Base-by-base conservation (phyloP, 2,888 invertebrate species). In the Folsomia candida region DNA sequence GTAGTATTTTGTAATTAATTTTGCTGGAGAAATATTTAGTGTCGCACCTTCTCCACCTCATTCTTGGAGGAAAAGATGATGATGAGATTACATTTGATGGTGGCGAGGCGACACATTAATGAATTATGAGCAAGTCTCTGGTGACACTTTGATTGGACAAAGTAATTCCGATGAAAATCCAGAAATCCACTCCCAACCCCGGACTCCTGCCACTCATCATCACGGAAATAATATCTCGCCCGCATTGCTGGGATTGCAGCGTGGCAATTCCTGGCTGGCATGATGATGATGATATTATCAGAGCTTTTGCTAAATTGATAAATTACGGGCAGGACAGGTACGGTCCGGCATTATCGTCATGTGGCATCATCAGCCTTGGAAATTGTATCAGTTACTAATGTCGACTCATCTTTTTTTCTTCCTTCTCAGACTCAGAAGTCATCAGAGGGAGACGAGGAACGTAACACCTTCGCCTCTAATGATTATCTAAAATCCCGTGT, bases 71-170 rank as follows among this genome's bases (percentile, higher is more conserved):
- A n/a, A n/a, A n/a, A 54, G 54, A 18, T 54, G n/a, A n/a, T 47
- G 3, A 47, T 20, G 20, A 63, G 20, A n/a, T n/a, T n/a, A n/a
- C n/a, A 25, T 63, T 69, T 37, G 4, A 37, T 37, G 4, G 37
- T 37, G 28, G n/a, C n/a, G n/a, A 69, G 54, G 68, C 76, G 73
- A 79, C 73, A 71, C 76, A 77, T 77, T 77, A 77, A 79, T 79
- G 79, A 79, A 78, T 76, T 77, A 77, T 76, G 77, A 77, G 75
- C 76, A 64, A 57, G 69, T 24, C 69, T 75, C 77, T 78, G 77
- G 77, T 78, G 79, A 79, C 79, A 79, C 76, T 79, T 79, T 79
- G 74, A 79, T 79, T 77, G 76, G 77, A 75, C 73, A 72, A 60
- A 67, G 67, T 78, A 73, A 77, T 75, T 78, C 78, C 71, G 26